These are phyloP conservation scores for Meteorus sp. DNA, from an alignment of 1,140 invertebrate species.

Conservation along the genomic window DNA sequence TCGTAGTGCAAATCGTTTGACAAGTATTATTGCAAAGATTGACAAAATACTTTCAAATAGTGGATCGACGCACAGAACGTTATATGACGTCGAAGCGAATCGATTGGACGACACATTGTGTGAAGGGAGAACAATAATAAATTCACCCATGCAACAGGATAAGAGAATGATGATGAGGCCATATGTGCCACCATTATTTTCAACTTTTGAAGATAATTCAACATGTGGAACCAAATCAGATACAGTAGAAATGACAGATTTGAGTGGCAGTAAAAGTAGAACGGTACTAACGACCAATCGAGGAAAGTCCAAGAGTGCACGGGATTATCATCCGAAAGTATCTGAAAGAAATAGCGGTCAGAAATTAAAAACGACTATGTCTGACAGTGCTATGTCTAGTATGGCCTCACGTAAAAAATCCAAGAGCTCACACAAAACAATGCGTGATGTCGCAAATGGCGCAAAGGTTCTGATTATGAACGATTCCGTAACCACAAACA, in stretches of 20 bases:
- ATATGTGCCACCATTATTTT: slow-evolving; percentile 13
- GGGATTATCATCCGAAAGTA: no score
- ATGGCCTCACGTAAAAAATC: no score
- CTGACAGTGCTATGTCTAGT: slow-evolving; percentile 37
- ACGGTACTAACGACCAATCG: neutral
- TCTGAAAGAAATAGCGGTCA: no score
- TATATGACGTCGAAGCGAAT: slow-evolving; percentile 41
- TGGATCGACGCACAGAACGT: slow-evolving; percentile 35
- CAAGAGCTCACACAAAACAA: no score
- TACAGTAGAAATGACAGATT: slow-evolving; percentile 12
- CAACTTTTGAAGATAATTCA: slow-evolving; percentile 15
- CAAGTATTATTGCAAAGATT: slow-evolving; percentile 54
- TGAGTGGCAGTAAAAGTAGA: neutral
- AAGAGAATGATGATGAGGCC: neutral
- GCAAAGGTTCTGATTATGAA: no score
- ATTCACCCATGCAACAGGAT: neutral
- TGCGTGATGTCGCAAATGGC: no score
- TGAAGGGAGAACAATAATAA: neutral
- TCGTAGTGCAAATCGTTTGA: slow-evolving; percentile 43
- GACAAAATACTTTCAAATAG: slow-evolving; percentile 50
- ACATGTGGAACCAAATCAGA: slow-evolving; percentile 7
- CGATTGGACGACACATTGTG: neutral
- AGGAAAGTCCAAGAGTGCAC: slow-evolving; percentile 31
- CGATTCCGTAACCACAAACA: neutral
- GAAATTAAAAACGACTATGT: slow-evolving; percentile 32